These are phyloP conservation scores for Crossocerus cetratus DNA, from an alignment of 2,888 invertebrate species.

Conservation along the genomic window DNA sequence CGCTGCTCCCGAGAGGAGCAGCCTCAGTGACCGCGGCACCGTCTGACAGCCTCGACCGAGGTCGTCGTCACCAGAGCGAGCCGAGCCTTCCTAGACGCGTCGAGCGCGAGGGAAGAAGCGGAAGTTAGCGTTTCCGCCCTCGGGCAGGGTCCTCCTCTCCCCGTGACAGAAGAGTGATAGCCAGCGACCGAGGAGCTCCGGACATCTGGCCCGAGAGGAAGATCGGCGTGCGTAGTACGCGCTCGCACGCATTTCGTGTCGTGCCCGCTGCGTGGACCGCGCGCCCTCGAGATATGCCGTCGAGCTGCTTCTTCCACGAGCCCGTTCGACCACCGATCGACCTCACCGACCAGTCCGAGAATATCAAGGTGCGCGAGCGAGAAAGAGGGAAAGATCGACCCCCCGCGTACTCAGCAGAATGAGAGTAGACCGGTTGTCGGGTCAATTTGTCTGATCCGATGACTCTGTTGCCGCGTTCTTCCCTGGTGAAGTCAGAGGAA, in stretches of 20 bases:
- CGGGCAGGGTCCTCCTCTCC: too few species aligned
- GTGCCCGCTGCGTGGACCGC: slow-evolving; percentile 20
- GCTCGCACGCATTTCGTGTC: slow-evolving; percentile 22
- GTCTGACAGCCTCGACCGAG: slow-evolving; percentile 37
- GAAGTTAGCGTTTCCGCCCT: too few species aligned
- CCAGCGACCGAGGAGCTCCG: too few species aligned
- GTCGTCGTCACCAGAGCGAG: too few species aligned
- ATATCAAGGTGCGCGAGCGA: slow-evolving; percentile 81
- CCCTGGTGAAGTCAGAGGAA: too few species aligned
- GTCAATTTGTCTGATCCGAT: too few species aligned
- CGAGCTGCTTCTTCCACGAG: slow-evolving; percentile 82
- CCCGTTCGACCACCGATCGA: slow-evolving; percentile 88
- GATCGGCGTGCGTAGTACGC: slow-evolving; percentile 15
- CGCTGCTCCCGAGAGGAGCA: slow-evolving; percentile 33
- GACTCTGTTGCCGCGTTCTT: too few species aligned
- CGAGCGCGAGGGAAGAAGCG: too few species aligned
- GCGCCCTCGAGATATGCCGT: slow-evolving; percentile 53
- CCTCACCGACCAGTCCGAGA: slow-evolving; percentile 86
- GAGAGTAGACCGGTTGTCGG: too few species aligned
- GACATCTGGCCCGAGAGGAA: too few species aligned
- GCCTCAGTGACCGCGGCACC: slow-evolving; percentile 19
- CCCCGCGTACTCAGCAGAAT: not conserved
- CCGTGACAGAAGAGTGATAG: too few species aligned
- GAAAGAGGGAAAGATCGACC: not conserved
- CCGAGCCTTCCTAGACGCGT: too few species aligned